Evolutionary conservation across 2,797 vertebrate genomes (phyloP), one percentile per base, ranked within the genome.

Genomic region (Brachyrhaphis roseni): DNA sequence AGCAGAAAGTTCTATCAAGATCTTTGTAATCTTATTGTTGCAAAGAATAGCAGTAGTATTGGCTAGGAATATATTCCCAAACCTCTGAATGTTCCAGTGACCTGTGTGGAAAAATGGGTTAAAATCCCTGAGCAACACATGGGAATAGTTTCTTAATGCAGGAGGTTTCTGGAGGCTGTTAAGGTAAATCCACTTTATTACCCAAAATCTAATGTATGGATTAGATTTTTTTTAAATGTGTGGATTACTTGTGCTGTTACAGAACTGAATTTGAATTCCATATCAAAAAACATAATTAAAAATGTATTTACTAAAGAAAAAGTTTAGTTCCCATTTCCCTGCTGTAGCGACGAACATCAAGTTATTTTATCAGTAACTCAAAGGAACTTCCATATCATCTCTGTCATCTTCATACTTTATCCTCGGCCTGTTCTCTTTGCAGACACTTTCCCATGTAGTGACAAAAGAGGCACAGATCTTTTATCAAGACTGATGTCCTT

Each of bases 401-500:
- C 20, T 70, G 13, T 36, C 5, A 64, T 45, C 72, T 73, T 72
- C 28, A 59, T 20, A 72, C 10, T 55, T 28, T 68, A 73, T 75
- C 74, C 41, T 79, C 45, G 72, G 18, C 72, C n/a, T 45, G 39
- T 72, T 76, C 43, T 80, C 55, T 76, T 78, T 77, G 41, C 70
- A 41, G 51, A 86, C 31, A 66, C 64, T 91, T 93, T 90, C 82
- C 82, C 84, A 85, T 76, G 68, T 57, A 55, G 81, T 71, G 70
- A 66, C 75, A 75, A 59, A 53, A 72, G 57, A 79, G 71, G 71
- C 1, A 46, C 86, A 82, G 86, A 91, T 87, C 85, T 87, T 91
- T 91, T 76, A 90, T 91, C 81, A 78, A 87, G 81, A 83, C 72
- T 80, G 80, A 82, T 84, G 87, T 90, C 88, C 85, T 90, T 90